Evolutionary conservation across 2,888 invertebrate genomes (phyloP).

Genomic region (Blomia tropicalis): DNA sequence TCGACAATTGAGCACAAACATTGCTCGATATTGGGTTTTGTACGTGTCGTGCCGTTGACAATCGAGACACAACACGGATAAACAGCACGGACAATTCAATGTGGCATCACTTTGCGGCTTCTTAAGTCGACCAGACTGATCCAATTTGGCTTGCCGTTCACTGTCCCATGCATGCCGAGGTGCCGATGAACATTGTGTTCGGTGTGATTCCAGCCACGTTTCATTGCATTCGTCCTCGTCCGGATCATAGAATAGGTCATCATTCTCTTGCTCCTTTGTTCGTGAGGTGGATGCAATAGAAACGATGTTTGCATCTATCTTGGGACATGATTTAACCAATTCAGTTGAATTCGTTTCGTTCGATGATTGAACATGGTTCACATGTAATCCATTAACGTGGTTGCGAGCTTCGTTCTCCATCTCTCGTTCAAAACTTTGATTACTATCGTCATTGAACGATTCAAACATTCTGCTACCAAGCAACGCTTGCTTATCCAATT

Average conservation of each 20-base stretch:
- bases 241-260: conserved; percentile 43
- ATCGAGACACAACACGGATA: conserved; percentile 43
- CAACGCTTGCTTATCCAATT: not conserved
- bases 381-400: conserved; percentile 29
- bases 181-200: conserved; percentile 31
- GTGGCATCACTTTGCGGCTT: conserved; percentile 41
- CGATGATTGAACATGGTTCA: conserved; percentile 20
- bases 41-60: conserved; percentile 40
- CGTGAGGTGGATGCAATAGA: not conserved
- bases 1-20: conserved; percentile 46
- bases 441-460: conserved; percentile 29
- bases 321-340: too few species aligned
- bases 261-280: conserved; percentile 29
- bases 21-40: conserved; percentile 44
- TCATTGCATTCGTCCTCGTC: conserved; percentile 43
- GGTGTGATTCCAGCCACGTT: conserved; percentile 40
- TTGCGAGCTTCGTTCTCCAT: conserved; percentile 33
- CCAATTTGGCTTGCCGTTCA: not conserved
- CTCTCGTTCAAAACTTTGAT: conserved; percentile 32
- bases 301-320: not conserved
- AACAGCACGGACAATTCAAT: conserved; percentile 46
- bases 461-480: conserved; percentile 9
- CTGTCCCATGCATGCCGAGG: not conserved
- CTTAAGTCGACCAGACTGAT: not conserved
- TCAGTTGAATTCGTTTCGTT: not conserved